These are phyloP conservation scores for Lordiphosa stackelbergi DNA, from an alignment of 1,140 invertebrate genomes.

Conservation along the genomic window DNA sequence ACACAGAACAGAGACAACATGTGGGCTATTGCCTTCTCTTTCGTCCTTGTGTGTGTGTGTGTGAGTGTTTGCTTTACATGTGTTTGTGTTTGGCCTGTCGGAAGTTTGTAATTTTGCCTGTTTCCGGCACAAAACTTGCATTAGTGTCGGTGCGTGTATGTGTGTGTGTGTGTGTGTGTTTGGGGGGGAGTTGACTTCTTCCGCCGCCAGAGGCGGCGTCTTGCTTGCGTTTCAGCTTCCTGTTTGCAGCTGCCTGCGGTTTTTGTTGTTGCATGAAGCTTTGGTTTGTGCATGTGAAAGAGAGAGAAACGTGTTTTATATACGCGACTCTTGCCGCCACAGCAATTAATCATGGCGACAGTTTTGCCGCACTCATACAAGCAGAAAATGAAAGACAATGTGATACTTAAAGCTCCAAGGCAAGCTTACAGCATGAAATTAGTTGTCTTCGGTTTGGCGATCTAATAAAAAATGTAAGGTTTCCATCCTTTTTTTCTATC, in stretches of 20 bases:
- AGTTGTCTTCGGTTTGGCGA: too few species aligned
- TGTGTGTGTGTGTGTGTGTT: conserved; percentile 7
- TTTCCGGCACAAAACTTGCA: conserved; percentile 75
- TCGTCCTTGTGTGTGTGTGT: conserved; percentile 22
- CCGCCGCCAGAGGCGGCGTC: conserved; percentile 72
- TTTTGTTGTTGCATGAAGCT: conserved; percentile 41
- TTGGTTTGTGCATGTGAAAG: not conserved
- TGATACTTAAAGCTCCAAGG: conserved; percentile 31
- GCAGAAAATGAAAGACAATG: conserved; percentile 28
- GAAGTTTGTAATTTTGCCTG: conserved; percentile 76
- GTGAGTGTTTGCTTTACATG: conserved; percentile 43
- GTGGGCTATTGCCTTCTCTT: conserved; percentile 9
- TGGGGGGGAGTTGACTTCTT: conserved; percentile 58
- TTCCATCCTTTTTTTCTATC: too few species aligned
- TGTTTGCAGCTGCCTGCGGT: conserved; percentile 63
- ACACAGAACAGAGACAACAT: conserved; percentile 62
- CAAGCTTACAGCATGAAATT: conserved; percentile 23
- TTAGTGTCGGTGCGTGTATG: conserved; percentile 44
- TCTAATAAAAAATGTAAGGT: too few species aligned
- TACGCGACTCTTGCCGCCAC: conserved; percentile 70
- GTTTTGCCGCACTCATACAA: conserved; percentile 50
- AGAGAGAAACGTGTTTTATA: conserved; percentile 52
- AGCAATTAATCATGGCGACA: conserved; percentile 73
- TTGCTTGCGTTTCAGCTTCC: conserved; percentile 71
- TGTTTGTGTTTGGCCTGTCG: conserved; percentile 68